Conservation (phyloP, 2,797 vertebrate genomes). For the Astyanax mexicanus region DNA sequence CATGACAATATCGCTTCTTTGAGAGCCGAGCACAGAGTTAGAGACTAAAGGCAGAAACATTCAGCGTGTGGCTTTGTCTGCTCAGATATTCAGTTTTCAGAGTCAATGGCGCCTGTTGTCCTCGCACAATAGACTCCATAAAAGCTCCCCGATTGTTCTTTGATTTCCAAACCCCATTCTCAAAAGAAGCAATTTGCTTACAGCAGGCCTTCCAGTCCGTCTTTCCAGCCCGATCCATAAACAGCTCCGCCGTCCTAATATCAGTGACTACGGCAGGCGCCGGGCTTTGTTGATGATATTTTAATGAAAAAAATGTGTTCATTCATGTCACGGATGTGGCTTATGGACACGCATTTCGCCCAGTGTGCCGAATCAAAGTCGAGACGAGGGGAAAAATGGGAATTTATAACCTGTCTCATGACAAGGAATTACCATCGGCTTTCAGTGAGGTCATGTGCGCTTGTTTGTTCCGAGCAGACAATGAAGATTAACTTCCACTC, state of each 20-base stretch:
- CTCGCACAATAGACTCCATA: conserved; percentile 23
- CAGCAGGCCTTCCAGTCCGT: conserved; percentile 34
- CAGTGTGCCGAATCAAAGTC: conserved; percentile 54
- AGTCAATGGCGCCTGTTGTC: conserved; percentile 15
- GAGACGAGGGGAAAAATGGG: conserved; percentile 33
- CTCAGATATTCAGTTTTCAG: conserved; percentile 14
- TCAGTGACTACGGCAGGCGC: conserved; percentile 53
- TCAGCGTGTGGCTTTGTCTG: conserved; percentile 8
- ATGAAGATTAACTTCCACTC: conserved; percentile 33
- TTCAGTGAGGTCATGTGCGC: conserved; percentile 44
- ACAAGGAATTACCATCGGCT: conserved; percentile 43
- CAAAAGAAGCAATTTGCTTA: conserved; percentile 44
- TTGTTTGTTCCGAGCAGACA: conserved; percentile 47
- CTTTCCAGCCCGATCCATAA: conserved; percentile 52
- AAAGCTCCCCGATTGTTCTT: conserved; percentile 50
- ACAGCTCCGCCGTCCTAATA: conserved; percentile 58
- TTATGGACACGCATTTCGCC: conserved; percentile 53
- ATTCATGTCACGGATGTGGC: conserved; percentile 58
- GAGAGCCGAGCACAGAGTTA: conserved; percentile 1
- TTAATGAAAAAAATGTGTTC: conserved; percentile 62
- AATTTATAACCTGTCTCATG: conserved; percentile 53
- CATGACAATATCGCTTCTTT: neutral
- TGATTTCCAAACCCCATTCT: conserved; percentile 32
- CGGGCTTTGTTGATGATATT: conserved; percentile 54
- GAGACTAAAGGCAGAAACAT: conserved; percentile 17